These are phyloP conservation scores for Lamprologus lemairii DNA, from an alignment of 2,113 vertebrate genomes.

Conservation along the genomic window DNA sequence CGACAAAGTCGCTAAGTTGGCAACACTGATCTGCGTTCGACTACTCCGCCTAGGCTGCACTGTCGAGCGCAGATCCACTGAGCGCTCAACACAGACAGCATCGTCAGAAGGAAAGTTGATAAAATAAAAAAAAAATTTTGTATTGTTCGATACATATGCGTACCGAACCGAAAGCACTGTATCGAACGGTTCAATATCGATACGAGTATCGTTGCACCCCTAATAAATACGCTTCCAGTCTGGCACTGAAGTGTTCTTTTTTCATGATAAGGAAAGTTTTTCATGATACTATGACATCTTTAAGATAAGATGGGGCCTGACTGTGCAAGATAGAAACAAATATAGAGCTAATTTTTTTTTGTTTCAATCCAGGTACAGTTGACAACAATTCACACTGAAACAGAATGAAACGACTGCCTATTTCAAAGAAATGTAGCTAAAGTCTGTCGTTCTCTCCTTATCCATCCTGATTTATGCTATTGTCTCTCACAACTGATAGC, in stretches of 20 bases:
- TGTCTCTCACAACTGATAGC: not conserved
- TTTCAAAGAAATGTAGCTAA: not conserved
- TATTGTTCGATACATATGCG: no score
- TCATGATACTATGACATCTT: not conserved
- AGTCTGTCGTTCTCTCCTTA: not conserved
- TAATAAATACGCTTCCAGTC: not conserved
- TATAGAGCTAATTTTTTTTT: fast-evolving
- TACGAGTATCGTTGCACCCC: no score
- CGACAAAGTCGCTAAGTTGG: no score
- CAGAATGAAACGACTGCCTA: not conserved
- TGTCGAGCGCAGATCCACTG: no score
- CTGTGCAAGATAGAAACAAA: not conserved
- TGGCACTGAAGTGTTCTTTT: not conserved
- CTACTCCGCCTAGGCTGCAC: no score
- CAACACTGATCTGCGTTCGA: no score
- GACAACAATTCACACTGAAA: not conserved
- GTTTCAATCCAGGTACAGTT: not conserved
- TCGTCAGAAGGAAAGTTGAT: fast-evolving
- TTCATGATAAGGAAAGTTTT: not conserved
- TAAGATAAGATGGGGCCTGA: not conserved
- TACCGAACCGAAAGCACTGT: no score
- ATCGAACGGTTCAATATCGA: fast-evolving
- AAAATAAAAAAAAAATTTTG: fast-evolving
- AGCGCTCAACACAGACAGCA: no score
- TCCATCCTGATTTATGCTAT: not conserved